These are phyloP conservation scores for Conus ventricosus DNA, from an alignment of 1,140 invertebrate species.

Conservation along the genomic window DNA sequence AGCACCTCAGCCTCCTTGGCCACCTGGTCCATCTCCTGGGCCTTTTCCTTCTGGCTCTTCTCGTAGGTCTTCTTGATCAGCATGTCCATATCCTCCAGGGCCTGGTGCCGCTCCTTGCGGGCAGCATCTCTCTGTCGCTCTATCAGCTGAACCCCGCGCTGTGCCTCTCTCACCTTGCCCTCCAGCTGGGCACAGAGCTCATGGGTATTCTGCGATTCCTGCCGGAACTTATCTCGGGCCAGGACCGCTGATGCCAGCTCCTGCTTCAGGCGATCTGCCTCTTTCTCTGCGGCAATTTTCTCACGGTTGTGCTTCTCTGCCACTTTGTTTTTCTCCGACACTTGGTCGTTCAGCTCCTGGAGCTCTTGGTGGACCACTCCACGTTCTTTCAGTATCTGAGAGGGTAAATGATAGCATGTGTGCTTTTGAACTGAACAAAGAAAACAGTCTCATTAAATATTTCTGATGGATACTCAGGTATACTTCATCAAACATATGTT, in stretches of 20 bases:
- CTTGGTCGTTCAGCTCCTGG: slow-evolving; percentile 95
- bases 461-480: no score
- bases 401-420: no score
- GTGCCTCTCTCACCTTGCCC: slow-evolving; percentile 60
- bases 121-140: slow-evolving; percentile 65
- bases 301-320: slow-evolving; percentile 87
- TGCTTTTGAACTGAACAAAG: no score
- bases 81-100: slow-evolving; percentile 63
- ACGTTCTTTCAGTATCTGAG: slow-evolving; percentile 91
- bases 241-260: background rate
- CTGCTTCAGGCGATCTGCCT: slow-evolving; percentile 86
- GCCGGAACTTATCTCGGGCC: background rate
- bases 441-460: no score
- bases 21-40: slow-evolving; percentile 66
- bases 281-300: slow-evolving; percentile 84
- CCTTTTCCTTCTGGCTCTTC: slow-evolving; percentile 69
- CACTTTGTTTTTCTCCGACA: slow-evolving; percentile 87
- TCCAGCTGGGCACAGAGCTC: slow-evolving; percentile 40
- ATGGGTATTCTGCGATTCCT: slow-evolving; percentile 72
- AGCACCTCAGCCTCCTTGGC: slow-evolving; percentile 68
- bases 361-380: slow-evolving; percentile 97
- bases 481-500: no score
- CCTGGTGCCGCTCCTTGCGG: slow-evolving; percentile 64
- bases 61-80: slow-evolving; percentile 68
- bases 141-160: slow-evolving; percentile 64